Percentiles rank a stretch among this genome's conserved stretches.
phyloP scores from a whole-genome alignment of 1,140 invertebrate genomes.

The Apis mellifera region DNA sequence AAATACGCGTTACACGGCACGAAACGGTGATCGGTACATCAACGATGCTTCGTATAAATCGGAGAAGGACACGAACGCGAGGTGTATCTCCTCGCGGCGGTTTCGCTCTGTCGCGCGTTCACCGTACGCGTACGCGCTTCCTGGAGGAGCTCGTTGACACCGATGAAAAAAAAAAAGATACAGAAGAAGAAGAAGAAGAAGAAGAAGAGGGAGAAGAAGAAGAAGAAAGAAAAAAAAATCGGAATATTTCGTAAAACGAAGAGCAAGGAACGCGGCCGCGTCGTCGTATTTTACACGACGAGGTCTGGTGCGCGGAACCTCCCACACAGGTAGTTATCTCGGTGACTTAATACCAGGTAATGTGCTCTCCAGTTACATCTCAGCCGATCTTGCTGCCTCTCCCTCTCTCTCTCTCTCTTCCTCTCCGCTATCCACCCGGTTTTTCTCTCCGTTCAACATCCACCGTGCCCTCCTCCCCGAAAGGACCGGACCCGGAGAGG shows the following conservation, averaged over 20 bases:
- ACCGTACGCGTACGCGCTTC: slow-evolving; percentile 30
- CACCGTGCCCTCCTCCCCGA: background rate
- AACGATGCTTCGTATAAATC: slow-evolving; percentile 58
- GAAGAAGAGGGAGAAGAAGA: background rate
- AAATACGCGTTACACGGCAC: slow-evolving; percentile 40
- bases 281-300: slow-evolving; percentile 55
- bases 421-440: background rate
- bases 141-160: slow-evolving; percentile 46
- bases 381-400: slow-evolving; percentile 66
- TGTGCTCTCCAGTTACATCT: slow-evolving; percentile 79
- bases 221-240: slow-evolving; percentile 18
- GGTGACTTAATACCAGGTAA: slow-evolving; percentile 80
- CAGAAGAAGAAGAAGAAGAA: background rate
- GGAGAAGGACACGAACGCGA: slow-evolving; percentile 25
- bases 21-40: slow-evolving; percentile 50
- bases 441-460: background rate
- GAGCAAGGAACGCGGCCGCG: slow-evolving; percentile 43
- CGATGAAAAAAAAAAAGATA: background rate
- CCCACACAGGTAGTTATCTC: slow-evolving; percentile 79
- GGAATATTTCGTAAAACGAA: slow-evolving; percentile 59
- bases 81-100: slow-evolving; percentile 36
- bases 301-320: slow-evolving; percentile 66
- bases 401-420: slow-evolving; percentile 15
- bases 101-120: background rate
- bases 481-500: background rate